Percentiles rank a stretch among this genome's conserved stretches.
Evolutionary conservation across 1,140 invertebrate species (phyloP).

Genomic region (Camponotus floridanus): DNA sequence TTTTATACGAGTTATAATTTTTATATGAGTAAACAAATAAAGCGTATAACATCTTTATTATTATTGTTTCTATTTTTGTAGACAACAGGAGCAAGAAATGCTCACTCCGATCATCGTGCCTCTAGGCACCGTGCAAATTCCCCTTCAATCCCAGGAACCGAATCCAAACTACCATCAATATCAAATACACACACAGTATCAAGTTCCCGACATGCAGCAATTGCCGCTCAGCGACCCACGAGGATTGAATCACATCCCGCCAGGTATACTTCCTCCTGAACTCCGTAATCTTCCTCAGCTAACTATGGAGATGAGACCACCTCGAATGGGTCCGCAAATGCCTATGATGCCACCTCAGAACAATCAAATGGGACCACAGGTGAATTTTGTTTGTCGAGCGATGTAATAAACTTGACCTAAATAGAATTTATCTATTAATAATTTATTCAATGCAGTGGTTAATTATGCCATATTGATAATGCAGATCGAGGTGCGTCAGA

Average conservation of each 20-base stretch:
- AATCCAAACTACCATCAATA: slow-evolving; percentile 80
- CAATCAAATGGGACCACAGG: slow-evolving; percentile 75
- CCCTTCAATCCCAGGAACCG: slow-evolving; percentile 80
- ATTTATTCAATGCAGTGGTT: not conserved
- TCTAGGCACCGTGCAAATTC: slow-evolving; percentile 83
- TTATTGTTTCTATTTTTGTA: slow-evolving; percentile 54
- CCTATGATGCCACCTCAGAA: slow-evolving; percentile 71
- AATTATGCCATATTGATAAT: not conserved
- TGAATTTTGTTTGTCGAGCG: not conserved
- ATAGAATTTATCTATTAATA: slow-evolving; percentile 31
- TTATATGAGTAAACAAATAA: not conserved
- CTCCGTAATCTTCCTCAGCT: slow-evolving; percentile 80
- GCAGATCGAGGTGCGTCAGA: slow-evolving; percentile 79
- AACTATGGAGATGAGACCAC: slow-evolving; percentile 81
- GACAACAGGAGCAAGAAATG: slow-evolving; percentile 82
- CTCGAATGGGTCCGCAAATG: slow-evolving; percentile 76
- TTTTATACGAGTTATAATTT: not conserved
- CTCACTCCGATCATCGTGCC: slow-evolving; percentile 85
- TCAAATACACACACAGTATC: slow-evolving; percentile 82
- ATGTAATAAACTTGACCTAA: not conserved
- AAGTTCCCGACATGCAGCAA: slow-evolving; percentile 83
- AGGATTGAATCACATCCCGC: slow-evolving; percentile 80
- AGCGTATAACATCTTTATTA: not conserved
- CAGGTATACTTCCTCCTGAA: slow-evolving; percentile 77
- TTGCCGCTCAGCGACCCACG: slow-evolving; percentile 80